Base-by-base conservation (phyloP, 1,140 invertebrate genomes). In the Sinonovacula constricta region DNA sequence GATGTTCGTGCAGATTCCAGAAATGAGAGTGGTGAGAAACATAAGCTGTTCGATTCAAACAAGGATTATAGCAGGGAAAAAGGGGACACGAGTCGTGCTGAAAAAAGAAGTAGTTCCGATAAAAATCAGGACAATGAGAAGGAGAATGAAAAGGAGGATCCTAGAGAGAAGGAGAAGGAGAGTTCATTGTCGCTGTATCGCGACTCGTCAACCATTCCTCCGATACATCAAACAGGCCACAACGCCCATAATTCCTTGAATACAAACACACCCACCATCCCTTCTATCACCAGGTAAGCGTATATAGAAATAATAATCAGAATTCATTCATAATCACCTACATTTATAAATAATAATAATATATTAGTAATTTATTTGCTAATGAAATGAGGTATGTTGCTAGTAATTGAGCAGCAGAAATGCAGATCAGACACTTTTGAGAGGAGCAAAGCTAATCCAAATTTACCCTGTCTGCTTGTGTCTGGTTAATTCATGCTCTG, bases 181-280 rank as follows among this genome's bases (percentile, higher is more conserved):
- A 69, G 62, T 51, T 65, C 60, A 34, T 22, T 65, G 2, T 76
- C 78, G 22, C 18, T 45, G n/a, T 65, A 62, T 30, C 63, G 51
- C n/a, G 66, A 65, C 56, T 72, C 77, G 26, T 74, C 81, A 30
- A 77, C 71, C 31, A 86, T 88, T 49, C 86, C 86, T 45, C 86
- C 85, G 0, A 88, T 88, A 22, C 82, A 86, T 76, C 82, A 76
- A 51, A 49, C 82, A 34, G 80, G 80, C 26, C 83, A 78, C 57
- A 82, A 76, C 2, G 30, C 80, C 18, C 81, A 85, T 76, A 78
- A 71, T 26, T 80, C 78, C 24, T 82, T 60, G 22, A 60, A 56
- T 57, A 67, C 56, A 15, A 24, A 30, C 15, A 81, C 82, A 26
- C 82, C 78, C 45, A 76, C 82, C 2, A 85, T 85, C 56, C 84